Evolutionary conservation across 1,140 invertebrate species (phyloP).

Genomic region (Onthophagus taurus): DNA sequence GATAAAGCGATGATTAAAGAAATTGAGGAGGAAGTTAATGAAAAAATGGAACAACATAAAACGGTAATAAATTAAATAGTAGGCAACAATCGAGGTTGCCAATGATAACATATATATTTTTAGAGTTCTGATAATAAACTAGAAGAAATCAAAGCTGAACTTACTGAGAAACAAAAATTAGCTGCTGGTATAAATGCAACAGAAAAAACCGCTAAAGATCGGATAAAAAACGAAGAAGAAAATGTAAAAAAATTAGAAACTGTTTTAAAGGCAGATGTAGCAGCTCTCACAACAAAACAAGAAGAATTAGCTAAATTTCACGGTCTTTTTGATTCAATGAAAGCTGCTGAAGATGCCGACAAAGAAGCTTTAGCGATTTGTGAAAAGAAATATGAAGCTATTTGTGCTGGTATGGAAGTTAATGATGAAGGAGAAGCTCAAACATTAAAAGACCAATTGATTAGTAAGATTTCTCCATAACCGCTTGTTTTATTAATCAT

Average conservation of each 20-base stretch:
- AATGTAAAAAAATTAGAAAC: constrained; percentile 58
- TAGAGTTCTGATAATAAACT: constrained; percentile 37
- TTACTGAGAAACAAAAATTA: constrained; percentile 55
- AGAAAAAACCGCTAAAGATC: constrained; percentile 59
- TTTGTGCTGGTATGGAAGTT: constrained; percentile 70
- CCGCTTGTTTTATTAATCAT: too few species aligned
- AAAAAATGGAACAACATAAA: constrained; percentile 45
- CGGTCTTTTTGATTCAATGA: constrained; percentile 59
- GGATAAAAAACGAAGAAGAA: constrained; percentile 59
- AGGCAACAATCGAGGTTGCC: background rate
- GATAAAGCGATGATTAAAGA: too few species aligned
- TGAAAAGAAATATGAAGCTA: constrained; percentile 72
- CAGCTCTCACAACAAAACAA: constrained; percentile 52
- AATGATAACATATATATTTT: background rate
- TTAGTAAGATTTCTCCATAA: constrained; percentile 44
- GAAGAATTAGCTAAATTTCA: constrained; percentile 56
- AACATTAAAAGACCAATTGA: constrained; percentile 85
- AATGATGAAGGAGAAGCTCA: constrained; percentile 71
- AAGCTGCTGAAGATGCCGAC: constrained; percentile 57
- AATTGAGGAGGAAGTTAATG: constrained; percentile 45
- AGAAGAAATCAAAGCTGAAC: constrained; percentile 51
- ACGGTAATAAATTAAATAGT: constrained; percentile 39
- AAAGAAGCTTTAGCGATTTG: constrained; percentile 59
- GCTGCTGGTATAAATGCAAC: constrained; percentile 60
- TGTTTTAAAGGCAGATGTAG: constrained; percentile 57